Conservation (phyloP, 23 tunicate species). For the Phallusia fumigata region DNA sequence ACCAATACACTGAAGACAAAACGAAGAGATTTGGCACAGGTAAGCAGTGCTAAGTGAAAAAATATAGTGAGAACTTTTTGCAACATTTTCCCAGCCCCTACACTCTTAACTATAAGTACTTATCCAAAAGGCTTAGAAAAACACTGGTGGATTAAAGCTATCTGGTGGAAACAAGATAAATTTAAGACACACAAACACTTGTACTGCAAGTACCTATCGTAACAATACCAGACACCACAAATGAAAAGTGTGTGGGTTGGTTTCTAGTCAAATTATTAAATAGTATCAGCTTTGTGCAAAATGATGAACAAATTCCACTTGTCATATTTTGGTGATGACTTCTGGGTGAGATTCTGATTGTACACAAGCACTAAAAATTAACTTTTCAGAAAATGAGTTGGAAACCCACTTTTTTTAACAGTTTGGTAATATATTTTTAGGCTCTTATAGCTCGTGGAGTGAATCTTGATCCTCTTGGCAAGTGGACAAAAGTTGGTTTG, state of each 20-base stretch:
- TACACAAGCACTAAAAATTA: not conserved
- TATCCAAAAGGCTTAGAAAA: no score
- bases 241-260: not conserved
- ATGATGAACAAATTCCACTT: constrained; percentile 40
- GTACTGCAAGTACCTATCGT: no score
- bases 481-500: constrained; percentile 98
- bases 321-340: constrained; percentile 34
- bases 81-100: no score
- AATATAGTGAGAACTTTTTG: no score
- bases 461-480: constrained; percentile 94
- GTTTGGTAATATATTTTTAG: constrained; percentile 13
- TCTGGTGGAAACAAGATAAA: no score
- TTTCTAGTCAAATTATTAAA: not conserved
- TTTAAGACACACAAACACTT: no score
- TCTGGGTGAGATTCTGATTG: constrained; percentile 62
- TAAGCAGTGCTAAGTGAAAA: not conserved
- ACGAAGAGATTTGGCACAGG: constrained; percentile 94
- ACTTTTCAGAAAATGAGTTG: no score
- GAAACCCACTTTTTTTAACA: no score
- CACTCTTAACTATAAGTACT: no score
- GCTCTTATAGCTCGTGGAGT: constrained; percentile 93
- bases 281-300: not conserved
- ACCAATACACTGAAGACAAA: constrained; percentile 94
- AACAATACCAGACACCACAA: constrained; percentile 46
- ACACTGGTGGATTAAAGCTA: no score